These are phyloP conservation scores for Bombus polaris DNA, from an alignment of 1,140 invertebrate species.

Conservation along the genomic window DNA sequence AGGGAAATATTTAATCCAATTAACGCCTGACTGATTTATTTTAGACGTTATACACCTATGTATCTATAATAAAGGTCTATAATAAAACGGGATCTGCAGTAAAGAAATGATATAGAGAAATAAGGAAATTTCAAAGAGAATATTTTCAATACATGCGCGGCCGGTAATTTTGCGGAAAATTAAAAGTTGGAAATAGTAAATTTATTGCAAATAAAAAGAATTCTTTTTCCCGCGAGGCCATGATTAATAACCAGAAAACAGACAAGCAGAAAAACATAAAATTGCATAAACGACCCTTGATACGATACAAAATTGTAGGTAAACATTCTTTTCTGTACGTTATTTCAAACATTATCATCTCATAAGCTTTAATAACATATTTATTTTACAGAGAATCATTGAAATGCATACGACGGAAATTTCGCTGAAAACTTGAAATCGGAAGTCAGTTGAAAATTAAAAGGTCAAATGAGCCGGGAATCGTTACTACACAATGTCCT, in stretches of 20 bases:
- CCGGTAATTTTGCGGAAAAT: too few species aligned
- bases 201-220: neutral
- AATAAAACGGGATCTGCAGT: neutral
- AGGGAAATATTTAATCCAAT: neutral
- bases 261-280: too few species aligned
- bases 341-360: neutral
- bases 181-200: too few species aligned
- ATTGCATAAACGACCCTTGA: too few species aligned
- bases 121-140: neutral
- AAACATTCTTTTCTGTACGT: neutral
- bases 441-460: neutral
- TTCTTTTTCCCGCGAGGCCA: neutral
- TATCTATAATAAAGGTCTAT: neutral
- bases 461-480: neutral
- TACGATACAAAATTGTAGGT: neutral
- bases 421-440: neutral
- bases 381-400: neutral
- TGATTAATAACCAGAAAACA: too few species aligned
- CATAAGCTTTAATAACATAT: neutral
- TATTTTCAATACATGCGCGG: too few species aligned
- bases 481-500: neutral
- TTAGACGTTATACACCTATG: neutral
- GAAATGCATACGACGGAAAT: neutral
- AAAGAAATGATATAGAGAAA: neutral
- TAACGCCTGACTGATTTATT: neutral